Conservation (phyloP, 2,888 invertebrate species). For the Branchellion lobata region DNA sequence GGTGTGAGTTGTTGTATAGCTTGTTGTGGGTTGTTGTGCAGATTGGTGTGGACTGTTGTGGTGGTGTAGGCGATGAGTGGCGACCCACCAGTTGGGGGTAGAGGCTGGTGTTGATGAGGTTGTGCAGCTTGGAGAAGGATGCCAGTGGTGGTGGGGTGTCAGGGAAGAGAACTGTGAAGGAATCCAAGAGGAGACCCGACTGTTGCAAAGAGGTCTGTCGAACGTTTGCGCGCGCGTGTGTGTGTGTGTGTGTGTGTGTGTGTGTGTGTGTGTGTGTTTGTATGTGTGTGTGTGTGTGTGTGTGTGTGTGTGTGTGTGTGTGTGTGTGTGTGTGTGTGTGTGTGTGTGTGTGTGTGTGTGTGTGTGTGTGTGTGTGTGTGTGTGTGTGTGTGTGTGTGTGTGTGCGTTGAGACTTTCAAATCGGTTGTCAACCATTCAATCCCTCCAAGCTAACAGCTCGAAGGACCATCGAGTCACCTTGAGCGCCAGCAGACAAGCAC, state of each 20-base stretch:
- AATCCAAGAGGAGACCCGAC: too few species aligned
- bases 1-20: too few species aligned
- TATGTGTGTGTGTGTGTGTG: conserved; percentile 4
- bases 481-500: not conserved
- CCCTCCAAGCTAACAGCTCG: not conserved
- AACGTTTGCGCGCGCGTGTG: not conserved
- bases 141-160: too few species aligned
- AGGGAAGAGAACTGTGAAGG: too few species aligned
- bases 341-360: conserved; percentile 2
- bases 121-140: too few species aligned
- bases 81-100: too few species aligned
- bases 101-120: too few species aligned
- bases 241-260: conserved; percentile 37
- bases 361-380: not conserved
- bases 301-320: conserved; percentile 23
- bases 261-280: conserved; percentile 19
- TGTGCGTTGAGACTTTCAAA: not conserved
- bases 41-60: too few species aligned
- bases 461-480: not conserved
- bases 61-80: too few species aligned
- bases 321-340: conserved; percentile 8
- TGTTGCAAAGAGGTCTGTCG: too few species aligned
- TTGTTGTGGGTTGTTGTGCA: too few species aligned
- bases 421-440: not conserved
- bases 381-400: not conserved